Conservation (phyloP, 2,113 vertebrate species). For the Solenodon paradoxus region DNA sequence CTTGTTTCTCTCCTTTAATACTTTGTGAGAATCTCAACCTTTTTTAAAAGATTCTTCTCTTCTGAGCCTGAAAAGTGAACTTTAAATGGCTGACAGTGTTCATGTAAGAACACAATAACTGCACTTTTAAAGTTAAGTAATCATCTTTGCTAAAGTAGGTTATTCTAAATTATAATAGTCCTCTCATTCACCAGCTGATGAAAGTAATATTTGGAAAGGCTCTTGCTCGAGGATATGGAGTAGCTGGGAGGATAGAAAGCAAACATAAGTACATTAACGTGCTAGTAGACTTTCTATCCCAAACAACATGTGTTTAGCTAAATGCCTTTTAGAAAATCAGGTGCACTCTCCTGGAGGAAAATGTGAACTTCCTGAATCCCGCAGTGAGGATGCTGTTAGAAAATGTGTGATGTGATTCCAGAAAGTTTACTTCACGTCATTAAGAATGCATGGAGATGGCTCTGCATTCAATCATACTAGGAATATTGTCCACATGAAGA, state of each 20-base stretch:
- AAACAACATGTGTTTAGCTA: neutral
- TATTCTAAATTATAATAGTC: conserved; percentile 35
- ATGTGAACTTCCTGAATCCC: neutral
- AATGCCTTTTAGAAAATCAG: neutral
- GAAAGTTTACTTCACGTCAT: neutral
- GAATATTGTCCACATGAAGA: neutral
- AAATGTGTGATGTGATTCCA: neutral
- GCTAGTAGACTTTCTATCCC: neutral
- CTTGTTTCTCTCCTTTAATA: neutral
- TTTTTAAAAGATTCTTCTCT: conserved; percentile 14
- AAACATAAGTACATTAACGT: neutral
- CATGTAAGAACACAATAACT: neutral
- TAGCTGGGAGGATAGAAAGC: neutral
- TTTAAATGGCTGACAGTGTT: neutral
- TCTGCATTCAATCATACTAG: neutral
- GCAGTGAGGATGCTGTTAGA: neutral
- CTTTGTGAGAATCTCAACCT: conserved; percentile 32
- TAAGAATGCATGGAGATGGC: neutral
- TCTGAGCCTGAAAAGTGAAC: neutral
- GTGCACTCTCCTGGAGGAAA: neutral
- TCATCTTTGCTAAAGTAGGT: neutral
- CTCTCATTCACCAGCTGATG: conserved; percentile 26
- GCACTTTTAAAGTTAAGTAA: conserved; percentile 43
- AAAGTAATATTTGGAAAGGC: neutral
- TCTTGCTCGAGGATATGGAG: neutral